Percentiles rank a stretch among this genome's conserved stretches.
phyloP scores from a whole-genome alignment of 2,888 invertebrate genomes.

The Orthonychiurus folsomi region DNA sequence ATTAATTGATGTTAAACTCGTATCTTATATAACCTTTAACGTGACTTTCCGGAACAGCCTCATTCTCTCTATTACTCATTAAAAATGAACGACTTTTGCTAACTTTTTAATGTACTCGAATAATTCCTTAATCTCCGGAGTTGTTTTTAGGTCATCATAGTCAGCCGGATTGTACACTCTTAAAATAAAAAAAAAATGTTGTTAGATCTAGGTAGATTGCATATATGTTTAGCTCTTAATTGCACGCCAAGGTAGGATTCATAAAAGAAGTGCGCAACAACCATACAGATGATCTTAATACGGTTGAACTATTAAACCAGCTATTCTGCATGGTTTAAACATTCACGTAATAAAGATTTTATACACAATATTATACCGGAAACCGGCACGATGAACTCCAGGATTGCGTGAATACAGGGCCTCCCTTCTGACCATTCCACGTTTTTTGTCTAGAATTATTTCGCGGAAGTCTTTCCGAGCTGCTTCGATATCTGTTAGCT shows the following conservation, averaged over 20 bases:
- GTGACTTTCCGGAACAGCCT: background rate
- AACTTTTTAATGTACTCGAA: constrained; percentile 87
- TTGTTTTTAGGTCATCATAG: constrained; percentile 71
- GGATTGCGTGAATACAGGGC: background rate
- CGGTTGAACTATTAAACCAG: no score
- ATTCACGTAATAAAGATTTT: no score
- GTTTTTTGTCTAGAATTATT: constrained; percentile 5
- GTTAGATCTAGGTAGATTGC: background rate
- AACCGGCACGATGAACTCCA: constrained; percentile 8
- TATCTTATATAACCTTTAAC: background rate
- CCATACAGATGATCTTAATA: no score
- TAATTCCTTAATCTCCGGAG: constrained; percentile 77
- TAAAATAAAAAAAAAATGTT: constrained; percentile 22
- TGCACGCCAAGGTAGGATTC: no score
- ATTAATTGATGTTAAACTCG: background rate
- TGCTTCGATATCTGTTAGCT: no score
- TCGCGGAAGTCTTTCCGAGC: no score
- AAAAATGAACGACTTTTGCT: constrained; percentile 30
- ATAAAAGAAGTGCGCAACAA: no score
- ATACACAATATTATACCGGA: no score
- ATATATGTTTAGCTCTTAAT: no score
- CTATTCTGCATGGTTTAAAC: no score
- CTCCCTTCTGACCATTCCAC: background rate
- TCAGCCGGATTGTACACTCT: constrained; percentile 68
- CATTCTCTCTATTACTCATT: background rate